Evolutionary conservation across 2,797 vertebrate genomes (phyloP).

Genomic region (Myotis pilosus): DNA sequence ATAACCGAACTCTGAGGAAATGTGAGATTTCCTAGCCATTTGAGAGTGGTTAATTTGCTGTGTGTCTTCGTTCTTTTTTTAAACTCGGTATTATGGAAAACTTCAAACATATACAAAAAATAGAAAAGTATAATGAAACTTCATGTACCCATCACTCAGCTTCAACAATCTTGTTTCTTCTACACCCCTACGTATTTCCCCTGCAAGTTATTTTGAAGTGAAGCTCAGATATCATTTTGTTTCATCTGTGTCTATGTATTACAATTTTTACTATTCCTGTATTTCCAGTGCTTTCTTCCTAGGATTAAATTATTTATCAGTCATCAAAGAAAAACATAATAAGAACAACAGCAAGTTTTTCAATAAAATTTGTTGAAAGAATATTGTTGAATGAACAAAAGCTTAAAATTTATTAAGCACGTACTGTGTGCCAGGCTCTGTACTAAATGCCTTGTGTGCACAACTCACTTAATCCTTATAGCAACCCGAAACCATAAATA

Average conservation of each 20-base stretch:
- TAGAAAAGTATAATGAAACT: neutral
- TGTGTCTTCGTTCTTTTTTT: neutral
- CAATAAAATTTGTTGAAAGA: neutral
- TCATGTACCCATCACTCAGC: neutral
- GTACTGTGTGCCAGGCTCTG: neutral
- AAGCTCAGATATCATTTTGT: neutral
- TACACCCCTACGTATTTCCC: neutral
- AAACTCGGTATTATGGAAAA: neutral
- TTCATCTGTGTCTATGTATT: neutral
- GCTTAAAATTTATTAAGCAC: neutral
- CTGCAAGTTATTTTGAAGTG: conserved; percentile 8
- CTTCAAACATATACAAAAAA: conserved; percentile 14
- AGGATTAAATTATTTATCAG: neutral
- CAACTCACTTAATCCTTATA: neutral
- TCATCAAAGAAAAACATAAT: neutral
- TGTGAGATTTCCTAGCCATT: neutral
- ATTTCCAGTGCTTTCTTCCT: neutral
- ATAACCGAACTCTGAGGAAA: neutral
- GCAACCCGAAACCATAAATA: neutral
- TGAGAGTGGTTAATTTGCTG: conserved; percentile 14
- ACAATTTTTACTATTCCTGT: neutral
- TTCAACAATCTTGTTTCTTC: neutral
- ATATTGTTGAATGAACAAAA: neutral
- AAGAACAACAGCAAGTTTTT: neutral
- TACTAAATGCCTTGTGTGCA: neutral